phyloP scores from a whole-genome alignment of 2,888 invertebrate species.

The Drosophila algonquin region DNA sequence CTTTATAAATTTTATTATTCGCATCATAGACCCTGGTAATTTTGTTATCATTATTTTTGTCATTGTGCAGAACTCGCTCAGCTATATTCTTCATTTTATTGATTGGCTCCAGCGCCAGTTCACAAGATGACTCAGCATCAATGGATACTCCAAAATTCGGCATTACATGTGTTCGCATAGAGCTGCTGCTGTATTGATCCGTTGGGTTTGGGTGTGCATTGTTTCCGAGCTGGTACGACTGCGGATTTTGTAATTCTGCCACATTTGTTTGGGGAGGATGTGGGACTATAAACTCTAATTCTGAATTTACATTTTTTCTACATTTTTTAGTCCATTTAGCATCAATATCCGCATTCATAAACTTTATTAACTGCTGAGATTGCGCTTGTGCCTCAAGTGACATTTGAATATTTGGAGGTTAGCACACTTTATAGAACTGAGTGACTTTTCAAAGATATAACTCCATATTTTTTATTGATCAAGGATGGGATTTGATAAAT shows the following conservation, averaged over 20 bases:
- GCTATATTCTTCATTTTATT: slow-evolving; percentile 2
- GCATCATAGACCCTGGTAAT: not conserved
- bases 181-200: not conserved
- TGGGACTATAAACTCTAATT: not conserved
- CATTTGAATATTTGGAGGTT: not conserved
- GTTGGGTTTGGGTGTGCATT: not conserved
- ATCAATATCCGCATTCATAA: not conserved
- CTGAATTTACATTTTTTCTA: not conserved
- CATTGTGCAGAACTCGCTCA: not conserved
- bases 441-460: not conserved
- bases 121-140: not conserved
- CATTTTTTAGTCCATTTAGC: not conserved
- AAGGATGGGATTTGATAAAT: not conserved
- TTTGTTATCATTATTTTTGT: not conserved
- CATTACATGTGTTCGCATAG: slow-evolving; percentile 5
- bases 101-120: not conserved
- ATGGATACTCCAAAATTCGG: slow-evolving; percentile 6
- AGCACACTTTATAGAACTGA: not conserved
- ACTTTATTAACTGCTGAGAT: slow-evolving; percentile 2
- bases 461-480: not conserved
- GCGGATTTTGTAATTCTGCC: not conserved
- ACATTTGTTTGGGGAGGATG: not conserved
- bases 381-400: not conserved
- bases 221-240: not conserved
- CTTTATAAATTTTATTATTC: not conserved